These are phyloP conservation scores for Habroteleia sp. DNA, from an alignment of 2,888 invertebrate genomes.

Conservation along the genomic window DNA sequence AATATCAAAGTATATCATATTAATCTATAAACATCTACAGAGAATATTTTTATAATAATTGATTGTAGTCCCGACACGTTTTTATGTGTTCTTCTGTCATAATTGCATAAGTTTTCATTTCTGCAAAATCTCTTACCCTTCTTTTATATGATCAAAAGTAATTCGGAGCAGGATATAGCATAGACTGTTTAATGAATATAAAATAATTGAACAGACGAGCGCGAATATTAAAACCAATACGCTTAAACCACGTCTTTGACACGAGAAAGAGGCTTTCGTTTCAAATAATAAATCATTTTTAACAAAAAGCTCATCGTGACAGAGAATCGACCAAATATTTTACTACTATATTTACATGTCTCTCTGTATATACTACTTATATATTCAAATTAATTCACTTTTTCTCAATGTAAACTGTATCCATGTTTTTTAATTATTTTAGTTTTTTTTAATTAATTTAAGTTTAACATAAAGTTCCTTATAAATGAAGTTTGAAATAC, in stretches of 20 bases:
- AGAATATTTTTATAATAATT: not conserved
- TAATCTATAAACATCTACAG: not conserved
- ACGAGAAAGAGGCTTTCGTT: slow-evolving; percentile 13
- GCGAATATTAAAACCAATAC: not conserved
- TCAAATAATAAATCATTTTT: not conserved
- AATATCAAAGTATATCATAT: not conserved
- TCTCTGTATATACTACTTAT: slow-evolving; percentile 23
- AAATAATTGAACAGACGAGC: not conserved
- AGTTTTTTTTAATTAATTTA: too few species aligned
- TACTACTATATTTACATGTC: slow-evolving; percentile 22
- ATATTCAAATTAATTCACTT: slow-evolving; percentile 1
- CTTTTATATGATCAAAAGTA: slow-evolving; percentile 3
- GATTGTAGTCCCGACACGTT: not conserved
- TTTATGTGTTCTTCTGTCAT: not conserved
- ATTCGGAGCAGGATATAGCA: not conserved
- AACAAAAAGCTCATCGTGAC: slow-evolving; percentile 9
- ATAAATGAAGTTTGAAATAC: too few species aligned
- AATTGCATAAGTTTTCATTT: too few species aligned
- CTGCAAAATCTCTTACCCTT: too few species aligned
- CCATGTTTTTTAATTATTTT: too few species aligned
- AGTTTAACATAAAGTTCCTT: too few species aligned
- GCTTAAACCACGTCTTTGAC: slow-evolving; percentile 4
- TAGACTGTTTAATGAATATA: slow-evolving; percentile 4
- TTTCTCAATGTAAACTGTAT: not conserved
- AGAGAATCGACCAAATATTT: slow-evolving; percentile 37